Conservation (phyloP, 1,140 invertebrate genomes). For the Tetramorium alpestre region DNA sequence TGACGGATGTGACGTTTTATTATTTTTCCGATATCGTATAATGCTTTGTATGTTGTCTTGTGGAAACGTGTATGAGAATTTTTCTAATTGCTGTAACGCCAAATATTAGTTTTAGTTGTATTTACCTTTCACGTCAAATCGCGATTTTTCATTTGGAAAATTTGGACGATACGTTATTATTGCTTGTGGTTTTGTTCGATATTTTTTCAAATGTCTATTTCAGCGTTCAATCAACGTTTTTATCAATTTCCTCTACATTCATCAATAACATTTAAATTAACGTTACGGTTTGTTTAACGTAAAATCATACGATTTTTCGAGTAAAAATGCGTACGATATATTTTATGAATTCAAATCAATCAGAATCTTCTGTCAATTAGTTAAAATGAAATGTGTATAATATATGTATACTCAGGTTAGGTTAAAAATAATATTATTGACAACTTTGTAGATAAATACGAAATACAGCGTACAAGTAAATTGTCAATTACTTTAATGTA, state of each 20-base stretch:
- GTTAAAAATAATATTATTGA: constrained; percentile 13
- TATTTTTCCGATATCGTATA: constrained; percentile 46
- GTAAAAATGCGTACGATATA: neutral
- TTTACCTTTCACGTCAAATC: constrained; percentile 20
- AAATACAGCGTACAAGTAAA: neutral
- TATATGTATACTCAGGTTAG: neutral
- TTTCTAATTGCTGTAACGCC: constrained; percentile 44
- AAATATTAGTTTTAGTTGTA: constrained; percentile 47
- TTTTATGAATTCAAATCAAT: constrained; percentile 4
- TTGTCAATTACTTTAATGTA: constrained; percentile 7
- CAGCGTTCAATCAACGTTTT: constrained; percentile 21
- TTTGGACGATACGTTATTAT: constrained; percentile 41
- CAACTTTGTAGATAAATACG: neutral
- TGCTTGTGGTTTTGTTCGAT: neutral
- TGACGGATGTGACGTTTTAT: constrained; percentile 11
- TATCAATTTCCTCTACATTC: neutral
- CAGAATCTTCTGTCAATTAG: neutral
- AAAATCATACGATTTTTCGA: neutral
- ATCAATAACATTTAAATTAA: constrained; percentile 42
- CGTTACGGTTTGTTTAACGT: neutral
- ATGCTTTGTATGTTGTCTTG: constrained; percentile 33
- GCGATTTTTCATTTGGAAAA: constrained; percentile 9
- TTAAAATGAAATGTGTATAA: neutral
- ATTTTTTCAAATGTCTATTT: constrained; percentile 29
- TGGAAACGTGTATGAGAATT: constrained; percentile 14